Percentiles rank a stretch among this genome's conserved stretches.
Conservation (phyloP, 2,888 invertebrate species). For the Microplitis deprimator region DNA sequence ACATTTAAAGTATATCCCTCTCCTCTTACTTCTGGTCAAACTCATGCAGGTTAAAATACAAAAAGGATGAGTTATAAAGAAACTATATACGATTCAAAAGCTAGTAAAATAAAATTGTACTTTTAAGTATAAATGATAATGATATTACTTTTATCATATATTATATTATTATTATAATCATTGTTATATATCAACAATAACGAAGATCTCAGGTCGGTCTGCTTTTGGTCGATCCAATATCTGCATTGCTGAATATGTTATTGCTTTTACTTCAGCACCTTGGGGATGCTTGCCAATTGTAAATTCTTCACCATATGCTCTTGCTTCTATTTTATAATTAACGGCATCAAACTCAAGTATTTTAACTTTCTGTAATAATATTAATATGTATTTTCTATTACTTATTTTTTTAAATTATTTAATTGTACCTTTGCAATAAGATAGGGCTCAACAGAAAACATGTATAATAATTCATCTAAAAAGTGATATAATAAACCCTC, state of each 20-base stretch:
- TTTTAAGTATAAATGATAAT: not conserved
- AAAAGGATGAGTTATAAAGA: conserved; percentile 14
- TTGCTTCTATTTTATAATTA: conserved; percentile 84
- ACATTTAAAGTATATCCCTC: conserved; percentile 32
- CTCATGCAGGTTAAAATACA: not conserved
- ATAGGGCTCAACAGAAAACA: conserved; percentile 93
- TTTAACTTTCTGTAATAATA: conserved; percentile 79
- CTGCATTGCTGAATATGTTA: conserved; percentile 99
- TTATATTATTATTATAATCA: not conserved
- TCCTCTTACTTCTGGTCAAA: not conserved
- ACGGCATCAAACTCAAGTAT: conserved; percentile 90
- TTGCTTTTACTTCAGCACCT: conserved; percentile 98
- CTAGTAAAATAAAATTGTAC: not conserved
- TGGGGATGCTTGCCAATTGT: conserved; percentile 94
- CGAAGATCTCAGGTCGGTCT: conserved; percentile 89
- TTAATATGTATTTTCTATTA: not conserved
- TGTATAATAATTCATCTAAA: conserved; percentile 92
- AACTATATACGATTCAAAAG: not conserved
- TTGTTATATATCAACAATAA: conserved; percentile 94
- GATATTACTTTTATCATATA: conserved; percentile 1
- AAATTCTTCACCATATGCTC: conserved; percentile 93
- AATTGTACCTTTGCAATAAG: conserved; percentile 80
- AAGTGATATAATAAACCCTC: conserved; percentile 91
- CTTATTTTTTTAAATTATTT: not conserved
- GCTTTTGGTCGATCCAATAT: conserved; percentile 81